Evolutionary conservation across 1,140 invertebrate species (phyloP).

Genomic region (Drosophila grimshawi): DNA sequence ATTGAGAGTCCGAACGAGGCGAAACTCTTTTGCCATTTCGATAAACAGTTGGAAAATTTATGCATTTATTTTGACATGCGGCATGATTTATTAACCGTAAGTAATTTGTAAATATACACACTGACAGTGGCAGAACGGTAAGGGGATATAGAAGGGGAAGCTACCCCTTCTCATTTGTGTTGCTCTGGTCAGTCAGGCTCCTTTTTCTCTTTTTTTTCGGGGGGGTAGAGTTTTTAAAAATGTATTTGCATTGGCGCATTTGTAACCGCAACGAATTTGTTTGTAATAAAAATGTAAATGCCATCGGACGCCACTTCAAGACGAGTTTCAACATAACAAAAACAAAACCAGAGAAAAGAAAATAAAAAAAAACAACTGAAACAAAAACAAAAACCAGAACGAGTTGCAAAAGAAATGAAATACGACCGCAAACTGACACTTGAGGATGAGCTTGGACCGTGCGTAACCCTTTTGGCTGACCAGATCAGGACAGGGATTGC

Average conservation of each 20-base stretch:
- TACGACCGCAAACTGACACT: constrained; percentile 75
- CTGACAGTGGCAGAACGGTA: constrained; percentile 34
- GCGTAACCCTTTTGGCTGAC: constrained; percentile 65
- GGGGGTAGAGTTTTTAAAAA: constrained; percentile 48
- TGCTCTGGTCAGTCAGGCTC: constrained; percentile 31
- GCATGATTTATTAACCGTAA: constrained; percentile 84
- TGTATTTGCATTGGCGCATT: constrained; percentile 78
- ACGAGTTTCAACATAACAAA: constrained; percentile 45
- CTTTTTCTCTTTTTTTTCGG: constrained; percentile 2
- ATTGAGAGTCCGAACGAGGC: constrained; percentile 47
- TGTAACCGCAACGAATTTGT: constrained; percentile 81
- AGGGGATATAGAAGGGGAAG: constrained; percentile 20
- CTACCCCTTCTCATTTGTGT: constrained; percentile 32
- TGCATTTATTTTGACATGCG: constrained; percentile 83
- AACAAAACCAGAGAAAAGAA: constrained; percentile 48
- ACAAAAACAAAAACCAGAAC: constrained; percentile 39
- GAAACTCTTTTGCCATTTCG: constrained; percentile 28
- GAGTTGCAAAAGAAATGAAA: constrained; percentile 77
- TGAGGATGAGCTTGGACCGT: constrained; percentile 49
- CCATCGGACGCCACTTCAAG: constrained; percentile 72
- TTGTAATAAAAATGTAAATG: constrained; percentile 83
- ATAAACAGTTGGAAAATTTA: constrained; percentile 76
- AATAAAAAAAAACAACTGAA: constrained; percentile 19
- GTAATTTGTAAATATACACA: constrained; percentile 76
- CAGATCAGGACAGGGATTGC: constrained; percentile 40